A percentile compares a stretch with the other conserved stretches of the same genome.
Evolutionary conservation across 2,888 invertebrate species (phyloP).

Genomic region (Hypolimnas misippus): DNA sequence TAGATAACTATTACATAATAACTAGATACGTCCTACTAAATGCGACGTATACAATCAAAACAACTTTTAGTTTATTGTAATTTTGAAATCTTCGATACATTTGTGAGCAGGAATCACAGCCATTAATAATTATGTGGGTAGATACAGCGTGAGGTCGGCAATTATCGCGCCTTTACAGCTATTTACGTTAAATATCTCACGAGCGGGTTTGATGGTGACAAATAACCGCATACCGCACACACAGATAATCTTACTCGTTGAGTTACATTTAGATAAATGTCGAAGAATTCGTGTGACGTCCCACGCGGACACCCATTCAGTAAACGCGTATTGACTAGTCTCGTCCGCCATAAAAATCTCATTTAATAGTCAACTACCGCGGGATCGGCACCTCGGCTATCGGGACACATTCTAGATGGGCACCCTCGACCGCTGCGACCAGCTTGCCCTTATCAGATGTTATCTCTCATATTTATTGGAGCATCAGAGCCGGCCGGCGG

Average conservation of each 20-base stretch:
- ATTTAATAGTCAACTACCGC: slow-evolving; percentile 60
- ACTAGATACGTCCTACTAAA: too few relatives aligned
- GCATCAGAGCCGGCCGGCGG: slow-evolving; percentile 60
- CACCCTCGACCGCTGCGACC: slow-evolving; percentile 41
- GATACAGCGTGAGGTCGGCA: background rate
- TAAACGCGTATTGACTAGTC: slow-evolving; percentile 23
- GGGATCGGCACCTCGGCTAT: slow-evolving; percentile 60
- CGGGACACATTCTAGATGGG: slow-evolving; percentile 56
- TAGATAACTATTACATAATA: too few relatives aligned
- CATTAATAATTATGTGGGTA: background rate
- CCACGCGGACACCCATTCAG: slow-evolving; percentile 37
- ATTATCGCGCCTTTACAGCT: slow-evolving; percentile 15
- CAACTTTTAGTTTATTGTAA: too few relatives aligned
- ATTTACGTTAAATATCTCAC: slow-evolving; percentile 26
- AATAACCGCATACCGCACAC: slow-evolving; percentile 28
- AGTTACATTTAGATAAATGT: slow-evolving; percentile 40
- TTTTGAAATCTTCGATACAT: background rate
- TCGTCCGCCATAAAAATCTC: slow-evolving; percentile 58
- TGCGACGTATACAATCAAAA: too few relatives aligned
- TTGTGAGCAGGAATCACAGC: background rate
- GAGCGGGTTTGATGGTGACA: slow-evolving; percentile 29
- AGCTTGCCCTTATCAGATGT: slow-evolving; percentile 61
- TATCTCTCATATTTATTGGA: slow-evolving; percentile 76
- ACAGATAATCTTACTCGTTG: slow-evolving; percentile 30
- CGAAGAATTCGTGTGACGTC: slow-evolving; percentile 37